Percentiles rank a stretch among this genome's conserved stretches.
Conservation (phyloP, 1,140 invertebrate genomes). For the Heliothis subflexa region DNA sequence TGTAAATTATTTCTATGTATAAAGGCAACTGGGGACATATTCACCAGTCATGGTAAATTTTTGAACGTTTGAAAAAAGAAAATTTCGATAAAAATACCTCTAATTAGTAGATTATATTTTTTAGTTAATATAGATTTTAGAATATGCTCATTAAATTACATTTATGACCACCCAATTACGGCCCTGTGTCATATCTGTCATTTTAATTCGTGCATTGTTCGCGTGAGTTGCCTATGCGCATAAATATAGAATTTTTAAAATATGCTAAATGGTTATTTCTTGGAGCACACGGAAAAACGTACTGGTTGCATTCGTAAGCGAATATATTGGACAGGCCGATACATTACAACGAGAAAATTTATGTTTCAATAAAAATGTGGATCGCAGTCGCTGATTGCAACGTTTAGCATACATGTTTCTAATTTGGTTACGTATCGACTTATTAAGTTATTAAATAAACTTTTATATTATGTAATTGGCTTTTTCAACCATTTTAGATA, state of each 20-base stretch:
- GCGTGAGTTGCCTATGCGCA: constrained; percentile 14
- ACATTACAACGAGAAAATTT: constrained; percentile 7
- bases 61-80: too few relatives aligned
- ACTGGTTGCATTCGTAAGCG: constrained; percentile 15
- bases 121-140: too few relatives aligned
- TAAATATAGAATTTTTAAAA: not conserved
- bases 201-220: constrained; percentile 23
- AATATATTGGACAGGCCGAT: not conserved
- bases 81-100: too few relatives aligned
- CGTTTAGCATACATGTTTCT: constrained; percentile 6
- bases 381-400: not conserved
- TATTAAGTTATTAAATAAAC: too few relatives aligned
- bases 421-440: not conserved
- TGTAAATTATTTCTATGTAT: too few relatives aligned
- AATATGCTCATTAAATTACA: not conserved
- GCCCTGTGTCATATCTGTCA: constrained; percentile 26
- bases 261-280: constrained; percentile 21
- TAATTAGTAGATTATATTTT: too few relatives aligned
- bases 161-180: constrained; percentile 1
- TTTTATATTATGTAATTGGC: too few relatives aligned
- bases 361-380: constrained; percentile 18
- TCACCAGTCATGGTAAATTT: too few relatives aligned
- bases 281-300: constrained; percentile 19
- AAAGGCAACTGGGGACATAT: too few relatives aligned
- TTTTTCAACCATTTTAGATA: too few relatives aligned